Percentiles rank a stretch among this genome's conserved stretches.
These are phyloP conservation scores for Pseudomyrmex gracilis DNA, from an alignment of 1,140 invertebrate species.

Conservation along the genomic window DNA sequence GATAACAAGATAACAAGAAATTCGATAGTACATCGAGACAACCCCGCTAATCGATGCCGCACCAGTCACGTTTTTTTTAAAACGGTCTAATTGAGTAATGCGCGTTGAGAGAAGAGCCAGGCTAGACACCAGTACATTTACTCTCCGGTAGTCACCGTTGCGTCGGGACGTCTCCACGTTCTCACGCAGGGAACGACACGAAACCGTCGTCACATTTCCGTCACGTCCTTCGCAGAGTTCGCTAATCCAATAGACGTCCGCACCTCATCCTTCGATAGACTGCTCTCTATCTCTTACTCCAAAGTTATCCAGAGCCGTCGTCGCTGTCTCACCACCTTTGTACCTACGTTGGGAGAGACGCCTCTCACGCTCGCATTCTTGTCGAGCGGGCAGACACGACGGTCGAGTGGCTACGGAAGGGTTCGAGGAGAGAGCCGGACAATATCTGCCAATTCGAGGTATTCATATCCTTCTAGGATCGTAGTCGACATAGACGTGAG, in stretches of 20 bases:
- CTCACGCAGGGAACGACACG: slow-evolving; percentile 25
- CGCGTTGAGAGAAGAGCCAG: not conserved
- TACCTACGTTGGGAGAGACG: slow-evolving; percentile 24
- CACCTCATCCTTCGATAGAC: slow-evolving; percentile 52
- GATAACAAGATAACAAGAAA: not conserved
- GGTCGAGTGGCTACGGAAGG: slow-evolving; percentile 44
- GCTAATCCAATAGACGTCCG: slow-evolving; percentile 74
- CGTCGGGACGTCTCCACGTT: slow-evolving; percentile 58
- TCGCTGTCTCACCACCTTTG: slow-evolving; percentile 57
- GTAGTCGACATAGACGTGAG: slow-evolving; percentile 39
- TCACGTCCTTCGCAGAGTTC: slow-evolving; percentile 72
- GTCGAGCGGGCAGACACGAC: slow-evolving; percentile 31
- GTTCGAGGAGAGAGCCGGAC: slow-evolving; percentile 54
- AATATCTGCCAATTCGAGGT: slow-evolving; percentile 75
- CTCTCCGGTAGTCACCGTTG: not conserved
- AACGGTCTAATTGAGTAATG: slow-evolving; percentile 50
- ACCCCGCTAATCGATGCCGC: slow-evolving; percentile 16
- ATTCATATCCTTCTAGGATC: slow-evolving; percentile 72
- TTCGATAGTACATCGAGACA: slow-evolving; percentile 16
- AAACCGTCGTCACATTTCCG: slow-evolving; percentile 70
- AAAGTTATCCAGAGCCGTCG: slow-evolving; percentile 14
- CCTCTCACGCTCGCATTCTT: slow-evolving; percentile 43
- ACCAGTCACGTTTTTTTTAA: slow-evolving; percentile 40
- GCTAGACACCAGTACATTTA: not conserved
- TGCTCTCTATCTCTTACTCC: slow-evolving; percentile 61